Evolutionary conservation across 2,888 invertebrate genomes (phyloP), one percentile per base, ranked within the genome.

Genomic region (Microplitis manilae): DNA sequence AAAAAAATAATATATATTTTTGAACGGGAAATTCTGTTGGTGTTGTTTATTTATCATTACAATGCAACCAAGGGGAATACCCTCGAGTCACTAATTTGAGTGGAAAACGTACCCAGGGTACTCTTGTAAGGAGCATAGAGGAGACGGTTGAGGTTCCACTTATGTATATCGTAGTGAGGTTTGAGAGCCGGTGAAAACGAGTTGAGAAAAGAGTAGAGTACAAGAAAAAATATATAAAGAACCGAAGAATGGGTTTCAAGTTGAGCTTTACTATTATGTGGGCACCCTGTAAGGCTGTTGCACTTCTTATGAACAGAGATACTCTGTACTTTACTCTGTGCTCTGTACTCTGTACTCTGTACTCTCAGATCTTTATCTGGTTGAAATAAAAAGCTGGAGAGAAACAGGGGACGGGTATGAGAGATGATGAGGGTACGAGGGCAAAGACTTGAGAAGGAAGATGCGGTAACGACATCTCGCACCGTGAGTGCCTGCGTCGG

Each of bases 51-150:
- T 65, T 50, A 75, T 65, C 76, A 79, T 82, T 79, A 84, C 82
- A 84, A 84, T 82, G 80, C 80, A 70, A 73, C 75, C 75, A 76
- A 39, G 60, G 38, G 13, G 77, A 81, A 82, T 80, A 75, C 82
- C 81, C 84, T 83, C 79, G 83, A 82, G 79, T 82, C 81, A 82
- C 84, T 85, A 84, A 85, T 85, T 85, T 85, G 83, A 85, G 85
- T 84, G 85, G 82, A 84, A 84, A 84, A 50, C 9, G 9, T 80
- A 81, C 77, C 75, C 40, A 60, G 73, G 61, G 80, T 69, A 61
- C 79, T 76, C 78, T 77, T 71, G 75, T 72, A 13, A 67, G 60
- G 61, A 8, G 38, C 30, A 61, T 38, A 15, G 15, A 15, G 15
- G 38, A 30, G 39, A 60, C 39, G 39, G 61, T 50, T 50, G 13